Evolutionary conservation across 2,888 invertebrate species (phyloP).

Genomic region (Rotaria macrura): DNA sequence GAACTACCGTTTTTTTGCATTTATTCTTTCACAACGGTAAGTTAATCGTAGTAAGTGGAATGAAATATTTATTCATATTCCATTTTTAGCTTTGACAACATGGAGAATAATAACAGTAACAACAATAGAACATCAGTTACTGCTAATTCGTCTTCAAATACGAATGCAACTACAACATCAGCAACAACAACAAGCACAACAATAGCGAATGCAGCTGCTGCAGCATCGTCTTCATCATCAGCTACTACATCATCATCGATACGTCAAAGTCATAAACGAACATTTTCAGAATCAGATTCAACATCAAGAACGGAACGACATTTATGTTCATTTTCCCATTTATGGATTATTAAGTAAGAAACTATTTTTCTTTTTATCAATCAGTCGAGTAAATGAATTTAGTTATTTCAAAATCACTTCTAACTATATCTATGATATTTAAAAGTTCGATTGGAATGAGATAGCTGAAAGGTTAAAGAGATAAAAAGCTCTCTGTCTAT

Average conservation of each 20-base stretch:
- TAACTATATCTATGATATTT: too few species aligned
- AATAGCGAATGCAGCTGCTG: background rate
- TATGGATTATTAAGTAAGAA: conserved; percentile 6
- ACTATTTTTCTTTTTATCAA: background rate
- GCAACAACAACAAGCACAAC: background rate
- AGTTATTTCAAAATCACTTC: too few species aligned
- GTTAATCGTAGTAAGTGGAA: too few species aligned
- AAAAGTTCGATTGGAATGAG: too few species aligned
- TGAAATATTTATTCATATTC: background rate
- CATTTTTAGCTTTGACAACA: background rate
- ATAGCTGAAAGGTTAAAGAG: too few species aligned
- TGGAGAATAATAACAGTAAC: background rate
- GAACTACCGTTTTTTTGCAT: background rate
- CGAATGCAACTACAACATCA: background rate
- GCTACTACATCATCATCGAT: background rate
- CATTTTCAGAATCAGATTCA: background rate
- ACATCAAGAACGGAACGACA: background rate
- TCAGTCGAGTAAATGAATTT: too few species aligned
- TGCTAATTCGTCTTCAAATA: background rate
- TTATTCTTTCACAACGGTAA: background rate
- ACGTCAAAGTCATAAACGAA: conserved; percentile 6
- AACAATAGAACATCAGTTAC: background rate
- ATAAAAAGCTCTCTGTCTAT: too few species aligned
- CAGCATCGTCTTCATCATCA: background rate
- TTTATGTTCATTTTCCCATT: conserved; percentile 5